Evolutionary conservation across 2,113 vertebrate genomes (phyloP), one percentile per base, ranked within the genome.

Genomic region (Actenoides hombroni): DNA sequence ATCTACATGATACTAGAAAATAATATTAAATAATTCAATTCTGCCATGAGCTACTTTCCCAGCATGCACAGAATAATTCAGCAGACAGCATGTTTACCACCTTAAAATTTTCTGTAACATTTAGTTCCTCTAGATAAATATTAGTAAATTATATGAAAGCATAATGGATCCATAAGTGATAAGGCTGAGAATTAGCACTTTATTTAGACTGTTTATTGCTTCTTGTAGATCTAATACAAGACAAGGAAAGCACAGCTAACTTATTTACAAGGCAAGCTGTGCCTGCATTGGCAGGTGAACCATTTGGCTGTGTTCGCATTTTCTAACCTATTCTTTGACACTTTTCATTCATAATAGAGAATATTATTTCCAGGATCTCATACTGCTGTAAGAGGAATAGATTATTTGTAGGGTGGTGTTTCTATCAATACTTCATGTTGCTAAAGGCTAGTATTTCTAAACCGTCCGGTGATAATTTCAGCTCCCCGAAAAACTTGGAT

Each of bases 21-120:
- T 96, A 97, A 92, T 96, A 95, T 96, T 98, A 97, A 98, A 98
- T 97, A 97, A 97, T 98, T 98, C 95, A 97, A 70, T 96, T 97
- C 95, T 88, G 88, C 96, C 90, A 92, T 35, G 83, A 98, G 97
- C 96, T 54, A 91, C 95, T 95, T 96, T 91, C 71, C 82, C 85
- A 84, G 81, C 54, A 74, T 14, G 4, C 65, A 44, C 19, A n/a
- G 83, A 97, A 95, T 93, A 94, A 98, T 97, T 96, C 95, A 97
- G 88, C 40, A 98, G 94, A 96, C 69, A 94, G 56, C 83, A 54
- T 92, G 95, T 91, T 97, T 86, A 83, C 94, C 79, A 67, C 44
- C 39, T 95, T 93, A 64, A 76, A 92, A 97, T 96, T 97, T 97
- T 94, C 93, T 94, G 86, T 90, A 97, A 73, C 87, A n/a, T 77